Base-by-base conservation (phyloP, 1,140 invertebrate species). In the Bombus superbus region DNA sequence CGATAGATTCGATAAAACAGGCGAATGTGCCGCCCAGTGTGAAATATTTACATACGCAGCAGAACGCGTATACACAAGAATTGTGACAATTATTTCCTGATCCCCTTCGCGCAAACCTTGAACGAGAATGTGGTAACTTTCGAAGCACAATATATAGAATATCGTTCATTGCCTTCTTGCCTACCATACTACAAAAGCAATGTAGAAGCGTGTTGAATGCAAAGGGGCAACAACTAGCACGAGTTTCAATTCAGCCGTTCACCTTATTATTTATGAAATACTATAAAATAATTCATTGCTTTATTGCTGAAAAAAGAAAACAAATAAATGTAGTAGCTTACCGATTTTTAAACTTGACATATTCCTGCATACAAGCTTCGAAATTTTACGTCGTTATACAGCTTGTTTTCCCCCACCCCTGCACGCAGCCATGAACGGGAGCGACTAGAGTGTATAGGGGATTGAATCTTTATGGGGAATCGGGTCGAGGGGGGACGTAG, bases 261-360 rank as follows among this genome's bases (percentile, higher is more conserved):
- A 2, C 42, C 13, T 72, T 32, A 47, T 80, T 80, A 42, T 28
- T 38, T 40, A n/a, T 80, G 25, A 72, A 72, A 9, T 62, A 62
- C 11, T 5, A 62, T 13, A 35, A 28, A 22, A 72, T 62, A 22
- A 42, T 64, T 66, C 6, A 44, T 57, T 25, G 42, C 9, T 66
- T 66, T 28, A 44, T 83, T 53, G 9, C 15, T n/a, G 5, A 47
- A 62, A 77, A 59, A 32, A 71, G 64, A 40, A 8, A 42, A 38
- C 22, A 68, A 44, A 59, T 47, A n/a, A n/a, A 66, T 62, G 28
- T 25, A 69, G 8, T 32, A 32, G 88, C 96, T 96, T 96, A 96
- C 96, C 96, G 93, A 96, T 96, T 96, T 96, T 96, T 95, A 96
- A 95, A 95, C 96, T 96, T 94, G 96, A 96, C 96, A 96, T 96